Evolutionary conservation across 2,797 vertebrate species (phyloP).

Genomic region (Salmo trutta): DNA sequence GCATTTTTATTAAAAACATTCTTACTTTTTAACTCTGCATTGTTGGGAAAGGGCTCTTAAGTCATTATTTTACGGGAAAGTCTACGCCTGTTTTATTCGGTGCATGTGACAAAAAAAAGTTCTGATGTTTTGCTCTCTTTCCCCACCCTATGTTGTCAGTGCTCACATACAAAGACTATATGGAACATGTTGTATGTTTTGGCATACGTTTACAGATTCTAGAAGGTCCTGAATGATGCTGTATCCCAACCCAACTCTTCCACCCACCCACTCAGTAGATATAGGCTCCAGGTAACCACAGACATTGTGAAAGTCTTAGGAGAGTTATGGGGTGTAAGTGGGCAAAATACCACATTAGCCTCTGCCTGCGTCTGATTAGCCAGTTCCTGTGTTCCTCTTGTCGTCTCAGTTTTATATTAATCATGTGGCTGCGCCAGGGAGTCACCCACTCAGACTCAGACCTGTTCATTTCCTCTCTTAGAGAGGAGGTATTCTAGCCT

Average conservation of each 20-base stretch:
- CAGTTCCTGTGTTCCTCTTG: conserved; percentile 47
- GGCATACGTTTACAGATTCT: conserved; percentile 42
- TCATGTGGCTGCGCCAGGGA: conserved; percentile 33
- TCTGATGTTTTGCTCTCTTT: background rate
- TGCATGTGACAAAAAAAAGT: too few species aligned
- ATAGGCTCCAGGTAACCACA: conserved; percentile 51
- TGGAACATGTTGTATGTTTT: conserved; percentile 8
- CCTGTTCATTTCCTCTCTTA: background rate
- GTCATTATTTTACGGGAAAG: too few species aligned
- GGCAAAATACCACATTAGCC: conserved; percentile 65
- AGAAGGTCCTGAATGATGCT: conserved; percentile 32
- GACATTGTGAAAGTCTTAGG: conserved; percentile 5
- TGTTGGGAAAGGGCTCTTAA: too few species aligned
- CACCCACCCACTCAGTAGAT: conserved; percentile 39
- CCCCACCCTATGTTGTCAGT: background rate
- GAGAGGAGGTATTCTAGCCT: background rate
- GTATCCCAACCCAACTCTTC: conserved; percentile 43
- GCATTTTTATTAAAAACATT: too few species aligned
- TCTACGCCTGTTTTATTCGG: too few species aligned
- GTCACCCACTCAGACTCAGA: conserved; percentile 27
- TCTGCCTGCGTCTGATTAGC: conserved; percentile 70
- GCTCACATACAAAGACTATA: background rate
- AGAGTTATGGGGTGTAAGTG: conserved; percentile 55
- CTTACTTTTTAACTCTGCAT: too few species aligned
- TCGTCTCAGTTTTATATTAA: conserved; percentile 48